phyloP scores from a whole-genome alignment of 2,113 vertebrate genomes.

The Cisticola juncidis region DNA sequence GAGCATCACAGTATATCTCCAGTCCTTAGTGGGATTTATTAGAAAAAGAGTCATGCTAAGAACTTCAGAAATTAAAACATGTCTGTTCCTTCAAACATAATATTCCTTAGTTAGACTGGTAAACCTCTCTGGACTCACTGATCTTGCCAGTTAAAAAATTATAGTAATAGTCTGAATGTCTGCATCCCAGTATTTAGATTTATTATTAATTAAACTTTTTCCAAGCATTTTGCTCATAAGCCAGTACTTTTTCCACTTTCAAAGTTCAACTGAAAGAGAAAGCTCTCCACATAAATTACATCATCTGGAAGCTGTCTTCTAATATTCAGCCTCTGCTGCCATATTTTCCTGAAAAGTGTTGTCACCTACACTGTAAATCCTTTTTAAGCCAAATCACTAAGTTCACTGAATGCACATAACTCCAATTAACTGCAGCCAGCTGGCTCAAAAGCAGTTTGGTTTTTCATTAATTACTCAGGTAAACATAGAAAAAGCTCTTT shows the following conservation, averaged over 20 bases:
- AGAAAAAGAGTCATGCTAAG: neutral
- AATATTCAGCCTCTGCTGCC: neutral
- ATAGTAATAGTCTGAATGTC: neutral
- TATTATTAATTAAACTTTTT: neutral
- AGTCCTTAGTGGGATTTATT: neutral
- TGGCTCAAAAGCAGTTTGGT: constrained; percentile 41
- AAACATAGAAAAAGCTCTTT: constrained; percentile 20
- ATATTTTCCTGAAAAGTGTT: neutral
- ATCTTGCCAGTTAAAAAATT: neutral
- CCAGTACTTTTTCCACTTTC: neutral
- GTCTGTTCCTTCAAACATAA: neutral
- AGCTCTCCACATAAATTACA: neutral
- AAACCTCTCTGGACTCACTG: neutral
- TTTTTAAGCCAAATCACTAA: constrained; percentile 33
- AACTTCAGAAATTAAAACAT: neutral
- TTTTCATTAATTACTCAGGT: constrained; percentile 34
- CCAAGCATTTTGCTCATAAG: neutral
- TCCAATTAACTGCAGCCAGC: constrained; percentile 28
- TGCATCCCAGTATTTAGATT: neutral
- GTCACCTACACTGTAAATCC: neutral
- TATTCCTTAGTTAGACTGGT: neutral
- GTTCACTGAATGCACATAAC: constrained; percentile 16
- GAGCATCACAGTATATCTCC: neutral
- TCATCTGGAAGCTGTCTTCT: neutral
- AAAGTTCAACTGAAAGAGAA: neutral